These are phyloP conservation scores for Sceloporus undulatus DNA, from an alignment of 2,113 vertebrate species.

Conservation along the genomic window DNA sequence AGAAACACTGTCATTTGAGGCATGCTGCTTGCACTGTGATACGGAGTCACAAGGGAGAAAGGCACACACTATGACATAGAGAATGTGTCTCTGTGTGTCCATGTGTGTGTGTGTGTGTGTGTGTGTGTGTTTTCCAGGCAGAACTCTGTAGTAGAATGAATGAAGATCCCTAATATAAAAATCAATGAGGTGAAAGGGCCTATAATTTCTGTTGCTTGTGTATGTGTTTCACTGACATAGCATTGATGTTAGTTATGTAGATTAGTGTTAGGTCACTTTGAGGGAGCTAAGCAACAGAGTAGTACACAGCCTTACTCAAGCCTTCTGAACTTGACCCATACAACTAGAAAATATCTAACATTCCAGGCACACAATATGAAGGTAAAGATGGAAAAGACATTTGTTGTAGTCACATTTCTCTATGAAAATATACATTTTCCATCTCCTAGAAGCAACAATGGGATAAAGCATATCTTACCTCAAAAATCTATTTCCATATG, in stretches of 20 bases:
- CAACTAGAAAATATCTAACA: background rate
- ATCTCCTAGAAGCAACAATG: background rate
- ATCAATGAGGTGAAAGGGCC: slow-evolving; percentile 36
- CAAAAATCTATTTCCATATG: no score
- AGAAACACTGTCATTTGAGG: background rate
- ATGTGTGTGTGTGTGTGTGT: no score
- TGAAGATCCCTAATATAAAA: slow-evolving; percentile 39
- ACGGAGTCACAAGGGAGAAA: background rate
- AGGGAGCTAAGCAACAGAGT: slow-evolving; percentile 4
- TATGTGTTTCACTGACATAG: slow-evolving; percentile 27
- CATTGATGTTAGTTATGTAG: slow-evolving; percentile 30
- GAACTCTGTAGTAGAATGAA: slow-evolving; percentile 5
- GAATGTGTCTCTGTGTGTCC: no score
- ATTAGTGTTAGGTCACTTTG: slow-evolving; percentile 10
- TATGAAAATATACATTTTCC: background rate
- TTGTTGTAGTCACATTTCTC: background rate
- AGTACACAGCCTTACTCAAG: background rate
- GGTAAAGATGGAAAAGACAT: background rate
- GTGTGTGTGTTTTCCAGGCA: background rate
- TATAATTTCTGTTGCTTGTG: slow-evolving; percentile 39
- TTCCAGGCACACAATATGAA: background rate
- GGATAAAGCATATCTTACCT: no score
- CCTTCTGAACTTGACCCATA: slow-evolving; percentile 16
- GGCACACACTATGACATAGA: background rate
- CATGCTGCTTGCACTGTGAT: background rate